These are phyloP conservation scores for Magallana gigas DNA, from an alignment of 1,140 invertebrate genomes.

Conservation along the genomic window DNA sequence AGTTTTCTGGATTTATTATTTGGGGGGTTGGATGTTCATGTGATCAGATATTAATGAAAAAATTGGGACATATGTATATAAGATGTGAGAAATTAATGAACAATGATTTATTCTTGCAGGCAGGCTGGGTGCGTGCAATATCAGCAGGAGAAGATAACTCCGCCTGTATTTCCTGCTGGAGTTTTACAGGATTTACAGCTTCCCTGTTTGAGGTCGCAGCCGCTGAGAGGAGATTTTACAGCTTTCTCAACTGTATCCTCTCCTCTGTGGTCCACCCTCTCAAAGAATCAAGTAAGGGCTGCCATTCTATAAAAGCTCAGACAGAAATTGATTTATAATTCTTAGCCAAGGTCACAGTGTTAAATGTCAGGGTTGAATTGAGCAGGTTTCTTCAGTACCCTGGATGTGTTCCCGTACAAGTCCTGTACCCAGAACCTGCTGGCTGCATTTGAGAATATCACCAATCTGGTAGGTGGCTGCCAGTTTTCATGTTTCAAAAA, in stretches of 20 bases:
- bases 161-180: conserved; percentile 69
- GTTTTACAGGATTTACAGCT: conserved; percentile 56
- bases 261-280: conserved; percentile 68
- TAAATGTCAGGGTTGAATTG: not conserved
- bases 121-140: conserved; percentile 71
- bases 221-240: conserved; percentile 70
- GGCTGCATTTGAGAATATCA: conserved; percentile 67
- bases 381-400: conserved; percentile 68
- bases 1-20: too few relatives aligned
- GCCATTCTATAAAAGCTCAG: not conserved
- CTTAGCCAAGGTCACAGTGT: not conserved
- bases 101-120: conserved; percentile 44
- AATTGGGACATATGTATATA: too few relatives aligned
- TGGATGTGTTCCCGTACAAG: conserved; percentile 83
- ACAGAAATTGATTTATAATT: not conserved
- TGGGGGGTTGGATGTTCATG: too few relatives aligned
- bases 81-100: too few relatives aligned
- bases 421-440: conserved; percentile 69
- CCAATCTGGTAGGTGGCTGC: conserved; percentile 64
- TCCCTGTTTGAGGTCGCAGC: conserved; percentile 70
- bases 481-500: too few relatives aligned
- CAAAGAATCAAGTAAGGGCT: conserved; percentile 65
- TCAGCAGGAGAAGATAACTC: conserved; percentile 73
- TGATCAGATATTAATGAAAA: too few relatives aligned
- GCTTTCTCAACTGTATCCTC: conserved; percentile 67